A percentile compares a stretch with the other conserved stretches of the same genome.
phyloP scores from a whole-genome alignment of 1,140 invertebrate genomes.

The Hirudo medicinalis region DNA sequence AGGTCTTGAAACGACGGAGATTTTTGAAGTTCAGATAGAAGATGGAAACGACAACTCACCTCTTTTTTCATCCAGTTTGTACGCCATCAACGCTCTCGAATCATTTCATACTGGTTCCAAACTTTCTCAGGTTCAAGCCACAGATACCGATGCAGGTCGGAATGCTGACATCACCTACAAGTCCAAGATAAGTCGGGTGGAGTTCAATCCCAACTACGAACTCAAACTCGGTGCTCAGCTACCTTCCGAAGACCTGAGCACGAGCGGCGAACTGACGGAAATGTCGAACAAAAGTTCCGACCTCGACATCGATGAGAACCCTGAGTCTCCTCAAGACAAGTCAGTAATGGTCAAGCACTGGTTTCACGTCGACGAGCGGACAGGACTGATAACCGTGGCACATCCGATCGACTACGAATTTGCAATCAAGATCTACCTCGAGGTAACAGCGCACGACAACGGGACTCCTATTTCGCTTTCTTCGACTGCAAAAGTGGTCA shows the following conservation, averaged over 20 bases:
- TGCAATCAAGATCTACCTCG: slow-evolving; percentile 8
- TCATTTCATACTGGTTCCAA: slow-evolving; percentile 45
- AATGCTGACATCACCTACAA: slow-evolving; percentile 74
- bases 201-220: slow-evolving; percentile 2
- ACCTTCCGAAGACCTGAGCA: not conserved
- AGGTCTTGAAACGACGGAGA: slow-evolving; percentile 50
- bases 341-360: not conserved
- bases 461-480: slow-evolving; percentile 7
- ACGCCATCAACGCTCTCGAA: slow-evolving; percentile 52
- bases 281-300: not conserved
- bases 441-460: slow-evolving; percentile 14
- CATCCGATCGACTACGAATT: slow-evolving; percentile 20
- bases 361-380: slow-evolving; percentile 15
- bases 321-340: too few species aligned
- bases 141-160: slow-evolving; percentile 73
- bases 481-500: slow-evolving; percentile 14
- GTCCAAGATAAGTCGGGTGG: slow-evolving; percentile 17
- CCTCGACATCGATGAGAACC: too few species aligned
- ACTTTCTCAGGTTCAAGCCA: slow-evolving; percentile 63
- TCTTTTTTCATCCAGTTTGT: slow-evolving; percentile 59
- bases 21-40: slow-evolving; percentile 56
- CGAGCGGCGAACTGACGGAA: not conserved
- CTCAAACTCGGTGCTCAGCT: not conserved
- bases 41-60: slow-evolving; percentile 85
- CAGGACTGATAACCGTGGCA: not conserved